Evolutionary conservation across 2,113 vertebrate genomes (phyloP).

Genomic region (Emydocephalus ijimae): DNA sequence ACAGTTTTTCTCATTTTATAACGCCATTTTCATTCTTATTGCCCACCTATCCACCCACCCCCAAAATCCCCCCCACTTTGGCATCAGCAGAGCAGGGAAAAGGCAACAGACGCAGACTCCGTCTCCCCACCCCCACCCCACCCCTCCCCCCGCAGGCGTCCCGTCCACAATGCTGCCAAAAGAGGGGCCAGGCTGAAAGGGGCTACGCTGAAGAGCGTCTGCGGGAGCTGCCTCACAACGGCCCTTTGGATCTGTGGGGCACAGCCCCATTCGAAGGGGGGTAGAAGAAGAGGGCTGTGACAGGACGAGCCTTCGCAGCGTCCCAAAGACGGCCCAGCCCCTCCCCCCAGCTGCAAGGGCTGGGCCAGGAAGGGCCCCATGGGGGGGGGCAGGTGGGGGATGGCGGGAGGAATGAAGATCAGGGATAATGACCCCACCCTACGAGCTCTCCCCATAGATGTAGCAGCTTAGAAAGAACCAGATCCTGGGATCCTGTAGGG

Average conservation of each 20-base stretch:
- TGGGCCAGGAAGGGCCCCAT: neutral
- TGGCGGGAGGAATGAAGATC: no score
- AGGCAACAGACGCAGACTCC: neutral
- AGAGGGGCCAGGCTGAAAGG: neutral
- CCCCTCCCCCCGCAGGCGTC: neutral
- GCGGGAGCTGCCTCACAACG: rapidly evolving
- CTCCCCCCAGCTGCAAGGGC: neutral
- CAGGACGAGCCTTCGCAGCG: neutral
- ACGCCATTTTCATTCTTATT: no score
- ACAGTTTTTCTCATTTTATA: no score
- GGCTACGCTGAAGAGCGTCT: neutral
- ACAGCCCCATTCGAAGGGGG: neutral
- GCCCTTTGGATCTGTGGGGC: neutral
- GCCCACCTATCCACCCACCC: neutral
- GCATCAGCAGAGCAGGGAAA: neutral
- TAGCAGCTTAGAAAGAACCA: no score
- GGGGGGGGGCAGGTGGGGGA: no score
- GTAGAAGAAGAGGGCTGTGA: neutral
- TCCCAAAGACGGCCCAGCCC: neutral
- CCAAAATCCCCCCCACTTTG: neutral
- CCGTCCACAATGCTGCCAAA: neutral
- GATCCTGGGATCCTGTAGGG: no score
- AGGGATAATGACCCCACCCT: no score
- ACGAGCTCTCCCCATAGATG: no score
- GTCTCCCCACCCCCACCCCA: no score